A percentile compares a stretch with the other conserved stretches of the same genome.
Conservation (phyloP, 2,113 vertebrate species). For the Sprattus sprattus region DNA sequence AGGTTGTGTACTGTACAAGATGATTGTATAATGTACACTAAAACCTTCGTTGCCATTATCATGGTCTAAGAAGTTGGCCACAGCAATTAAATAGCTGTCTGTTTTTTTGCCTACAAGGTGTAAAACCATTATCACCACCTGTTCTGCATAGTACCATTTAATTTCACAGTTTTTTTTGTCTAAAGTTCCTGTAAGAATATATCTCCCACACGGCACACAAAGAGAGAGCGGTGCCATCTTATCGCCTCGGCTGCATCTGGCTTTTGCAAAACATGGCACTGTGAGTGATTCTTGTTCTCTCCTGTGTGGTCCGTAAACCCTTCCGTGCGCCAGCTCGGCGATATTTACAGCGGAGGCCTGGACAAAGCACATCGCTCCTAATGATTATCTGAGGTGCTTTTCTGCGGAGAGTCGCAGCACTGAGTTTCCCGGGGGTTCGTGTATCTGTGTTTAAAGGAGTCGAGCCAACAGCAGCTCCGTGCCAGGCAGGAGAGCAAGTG, state of each 20-base stretch:
- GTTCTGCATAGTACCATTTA: neutral
- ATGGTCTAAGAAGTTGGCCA: neutral
- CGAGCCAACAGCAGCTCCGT: constrained; percentile 27
- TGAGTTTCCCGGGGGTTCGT: constrained; percentile 26
- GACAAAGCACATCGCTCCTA: constrained; percentile 53
- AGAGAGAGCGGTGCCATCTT: constrained; percentile 48
- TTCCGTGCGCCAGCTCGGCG: constrained; percentile 34
- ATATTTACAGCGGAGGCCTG: constrained; percentile 37
- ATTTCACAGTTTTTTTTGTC: constrained; percentile 9
- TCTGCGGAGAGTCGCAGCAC: constrained; percentile 45
- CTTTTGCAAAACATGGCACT: constrained; percentile 34
- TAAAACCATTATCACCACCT: neutral
- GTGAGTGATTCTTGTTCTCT: constrained; percentile 40
- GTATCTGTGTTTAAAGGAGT: constrained; percentile 37
- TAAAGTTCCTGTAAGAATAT: neutral
- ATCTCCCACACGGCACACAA: neutral
- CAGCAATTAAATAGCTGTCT: neutral
- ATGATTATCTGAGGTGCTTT: constrained; percentile 67
- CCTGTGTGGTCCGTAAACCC: constrained; percentile 60
- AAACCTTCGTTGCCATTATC: neutral
- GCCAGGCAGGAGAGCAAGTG: constrained; percentile 29
- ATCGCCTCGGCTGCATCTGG: constrained; percentile 44
- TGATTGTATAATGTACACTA: neutral
- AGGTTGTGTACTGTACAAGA: neutral
- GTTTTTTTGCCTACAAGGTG: neutral